Percentiles rank a stretch among this genome's conserved stretches.
These are phyloP conservation scores for Euspilapteryx auroguttella DNA, from an alignment of 2,888 invertebrate genomes.

Conservation along the genomic window DNA sequence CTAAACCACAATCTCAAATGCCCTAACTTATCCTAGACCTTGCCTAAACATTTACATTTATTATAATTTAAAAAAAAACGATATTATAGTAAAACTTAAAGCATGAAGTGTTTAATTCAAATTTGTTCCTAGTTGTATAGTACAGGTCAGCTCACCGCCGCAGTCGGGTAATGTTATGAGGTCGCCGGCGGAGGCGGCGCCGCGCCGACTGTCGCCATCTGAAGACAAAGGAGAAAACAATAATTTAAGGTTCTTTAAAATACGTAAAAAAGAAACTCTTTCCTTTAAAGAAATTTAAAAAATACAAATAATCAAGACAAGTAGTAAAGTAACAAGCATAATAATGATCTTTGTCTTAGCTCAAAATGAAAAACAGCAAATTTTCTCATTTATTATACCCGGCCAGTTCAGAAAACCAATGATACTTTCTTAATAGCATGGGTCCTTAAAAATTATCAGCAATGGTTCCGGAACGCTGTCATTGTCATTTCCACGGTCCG, in stretches of 20 bases:
- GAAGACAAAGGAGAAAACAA: conserved; percentile 22
- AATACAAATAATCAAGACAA: background rate
- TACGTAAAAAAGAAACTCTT: background rate
- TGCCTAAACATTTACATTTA: conserved; percentile 1
- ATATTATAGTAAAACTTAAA: conserved; percentile 37
- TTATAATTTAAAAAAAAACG: no score
- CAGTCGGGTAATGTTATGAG: conserved; percentile 29
- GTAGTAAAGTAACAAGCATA: background rate
- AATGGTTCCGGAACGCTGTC: no score
- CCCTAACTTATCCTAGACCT: conserved; percentile 1
- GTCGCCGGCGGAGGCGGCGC: conserved; percentile 39
- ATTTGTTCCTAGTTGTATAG: conserved; percentile 45
- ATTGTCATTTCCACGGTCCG: no score
- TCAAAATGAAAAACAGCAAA: no score
- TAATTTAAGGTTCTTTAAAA: no score
- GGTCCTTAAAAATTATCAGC: no score
- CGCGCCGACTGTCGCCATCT: conserved; percentile 26
- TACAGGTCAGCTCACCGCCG: conserved; percentile 16
- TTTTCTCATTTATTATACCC: no score
- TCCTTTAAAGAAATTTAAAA: no score
- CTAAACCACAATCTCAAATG: conserved; percentile 1
- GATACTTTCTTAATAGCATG: no score
- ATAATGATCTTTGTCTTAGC: no score
- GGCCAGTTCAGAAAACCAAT: no score
- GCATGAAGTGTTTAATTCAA: conserved; percentile 47